A percentile compares a stretch with the other conserved stretches of the same genome.
These are phyloP conservation scores for Athalia circularis DNA, from an alignment of 2,888 invertebrate genomes.

Conservation along the genomic window DNA sequence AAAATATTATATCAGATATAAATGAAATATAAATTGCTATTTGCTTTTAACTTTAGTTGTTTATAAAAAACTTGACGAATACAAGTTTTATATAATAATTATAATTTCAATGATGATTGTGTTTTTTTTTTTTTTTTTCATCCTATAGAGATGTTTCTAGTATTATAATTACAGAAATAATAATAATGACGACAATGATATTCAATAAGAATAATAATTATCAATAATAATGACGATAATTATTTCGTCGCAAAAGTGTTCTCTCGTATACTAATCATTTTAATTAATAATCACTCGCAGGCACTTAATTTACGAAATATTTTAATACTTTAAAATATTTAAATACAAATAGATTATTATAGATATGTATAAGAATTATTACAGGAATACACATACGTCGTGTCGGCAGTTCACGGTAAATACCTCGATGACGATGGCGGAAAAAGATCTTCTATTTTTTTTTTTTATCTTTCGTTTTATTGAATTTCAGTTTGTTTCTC, in stretches of 20 bases:
- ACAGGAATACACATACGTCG: neutral
- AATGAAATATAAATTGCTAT: too few species aligned
- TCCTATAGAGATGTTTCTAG: too few species aligned
- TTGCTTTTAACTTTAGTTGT: too few species aligned
- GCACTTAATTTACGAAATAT: constrained; percentile 40
- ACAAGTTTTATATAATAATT: too few species aligned
- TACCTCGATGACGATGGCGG: neutral
- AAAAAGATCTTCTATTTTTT: neutral
- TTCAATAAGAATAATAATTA: neutral
- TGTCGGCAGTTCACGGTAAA: constrained; percentile 25
- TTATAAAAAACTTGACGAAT: too few species aligned
- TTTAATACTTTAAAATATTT: constrained; percentile 8
- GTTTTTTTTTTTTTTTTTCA: too few species aligned
- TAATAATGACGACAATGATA: neutral
- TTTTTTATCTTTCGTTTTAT: neutral
- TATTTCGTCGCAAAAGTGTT: constrained; percentile 28
- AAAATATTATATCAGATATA: too few species aligned
- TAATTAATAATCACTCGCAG: constrained; percentile 25
- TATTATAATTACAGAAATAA: too few species aligned
- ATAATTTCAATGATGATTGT: too few species aligned
- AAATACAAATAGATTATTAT: constrained; percentile 13
- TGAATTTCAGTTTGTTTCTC: neutral
- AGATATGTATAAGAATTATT: constrained; percentile 20
- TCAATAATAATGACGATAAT: neutral
- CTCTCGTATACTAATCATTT: constrained; percentile 14